Conservation (phyloP, 2,797 vertebrate species). For the Eupleurogrammus muticus region DNA sequence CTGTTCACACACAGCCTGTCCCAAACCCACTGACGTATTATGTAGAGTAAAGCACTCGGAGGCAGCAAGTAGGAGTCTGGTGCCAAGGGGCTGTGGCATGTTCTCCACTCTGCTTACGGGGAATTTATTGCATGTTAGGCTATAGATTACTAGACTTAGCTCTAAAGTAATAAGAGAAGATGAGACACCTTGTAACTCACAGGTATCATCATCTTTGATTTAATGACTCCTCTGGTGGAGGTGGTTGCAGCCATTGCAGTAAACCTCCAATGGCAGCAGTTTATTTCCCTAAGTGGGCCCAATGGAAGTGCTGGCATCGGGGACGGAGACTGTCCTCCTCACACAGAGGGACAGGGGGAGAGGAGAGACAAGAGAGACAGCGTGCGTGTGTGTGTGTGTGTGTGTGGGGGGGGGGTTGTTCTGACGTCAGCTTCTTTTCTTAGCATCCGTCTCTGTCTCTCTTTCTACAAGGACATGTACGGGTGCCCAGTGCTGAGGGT, state of each 20-base stretch:
- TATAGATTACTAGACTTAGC: no score
- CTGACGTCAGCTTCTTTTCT: slow-evolving; percentile 66
- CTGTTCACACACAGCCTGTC: neutral
- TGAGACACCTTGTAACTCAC: neutral
- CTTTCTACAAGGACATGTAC: slow-evolving; percentile 60
- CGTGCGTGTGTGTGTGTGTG: slow-evolving; percentile 1
- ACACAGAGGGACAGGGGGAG: slow-evolving; percentile 38
- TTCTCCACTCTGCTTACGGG: neutral
- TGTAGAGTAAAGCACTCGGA: neutral
- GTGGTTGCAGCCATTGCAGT: no score
- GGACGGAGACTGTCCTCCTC: slow-evolving; percentile 54
- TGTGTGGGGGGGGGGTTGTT: slow-evolving; percentile 8
- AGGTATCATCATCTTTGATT: neutral
- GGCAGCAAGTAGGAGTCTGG: no score
- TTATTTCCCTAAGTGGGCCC: slow-evolving; percentile 73
- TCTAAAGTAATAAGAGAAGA: no score
- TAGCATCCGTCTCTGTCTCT: slow-evolving; percentile 37
- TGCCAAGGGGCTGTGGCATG: neutral
- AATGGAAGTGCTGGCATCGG: slow-evolving; percentile 62
- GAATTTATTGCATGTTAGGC: no score
- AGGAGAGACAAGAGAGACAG: slow-evolving; percentile 19
- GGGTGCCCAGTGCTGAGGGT: slow-evolving; percentile 57
- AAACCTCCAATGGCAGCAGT: slow-evolving; percentile 30
- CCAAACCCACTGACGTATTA: neutral
- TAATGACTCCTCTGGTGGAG: neutral